Conservation (phyloP, 2,113 vertebrate genomes). For the Dromaius novaehollandiae region DNA sequence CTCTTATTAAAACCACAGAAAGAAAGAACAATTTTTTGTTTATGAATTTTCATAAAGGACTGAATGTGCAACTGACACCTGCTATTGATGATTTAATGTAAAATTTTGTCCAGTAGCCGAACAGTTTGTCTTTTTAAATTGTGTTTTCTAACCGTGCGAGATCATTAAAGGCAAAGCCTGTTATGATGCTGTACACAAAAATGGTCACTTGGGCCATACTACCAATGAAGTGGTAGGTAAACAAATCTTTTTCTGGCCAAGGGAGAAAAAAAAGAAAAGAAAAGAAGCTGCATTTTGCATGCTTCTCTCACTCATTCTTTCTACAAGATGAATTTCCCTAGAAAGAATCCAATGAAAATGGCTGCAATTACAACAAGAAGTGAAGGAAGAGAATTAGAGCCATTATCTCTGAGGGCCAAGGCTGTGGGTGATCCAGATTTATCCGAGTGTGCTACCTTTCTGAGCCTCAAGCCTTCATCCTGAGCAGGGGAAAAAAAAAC, state of each 20-base stretch:
- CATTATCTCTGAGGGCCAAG: slow-evolving; percentile 87
- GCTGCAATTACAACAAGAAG: slow-evolving; percentile 98
- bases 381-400: slow-evolving; percentile 90
- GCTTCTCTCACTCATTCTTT: slow-evolving; percentile 77
- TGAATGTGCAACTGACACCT: slow-evolving; percentile 84
- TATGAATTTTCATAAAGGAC: slow-evolving; percentile 83
- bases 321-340: slow-evolving; percentile 99
- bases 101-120: slow-evolving; percentile 82
- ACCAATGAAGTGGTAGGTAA: slow-evolving; percentile 96
- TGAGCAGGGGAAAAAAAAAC: slow-evolving; percentile 47
- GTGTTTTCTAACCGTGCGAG: slow-evolving; percentile 87
- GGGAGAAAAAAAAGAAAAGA: slow-evolving; percentile 59
- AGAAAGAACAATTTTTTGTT: slow-evolving; percentile 84
- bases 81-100: slow-evolving; percentile 81
- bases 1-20: slow-evolving; percentile 92
- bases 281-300: slow-evolving; percentile 82
- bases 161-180: slow-evolving; percentile 89
- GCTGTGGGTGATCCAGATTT: slow-evolving; percentile 86
- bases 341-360: slow-evolving; percentile 99
- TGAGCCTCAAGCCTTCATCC: slow-evolving; percentile 92
- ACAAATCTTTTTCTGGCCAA: slow-evolving; percentile 88
- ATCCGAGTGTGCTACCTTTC: slow-evolving; percentile 89
- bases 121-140: slow-evolving; percentile 78
- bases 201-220: slow-evolving; percentile 84
- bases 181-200: slow-evolving; percentile 91